Base-by-base conservation (phyloP, 2,113 vertebrate genomes). In the Hemichromis elongatus region DNA sequence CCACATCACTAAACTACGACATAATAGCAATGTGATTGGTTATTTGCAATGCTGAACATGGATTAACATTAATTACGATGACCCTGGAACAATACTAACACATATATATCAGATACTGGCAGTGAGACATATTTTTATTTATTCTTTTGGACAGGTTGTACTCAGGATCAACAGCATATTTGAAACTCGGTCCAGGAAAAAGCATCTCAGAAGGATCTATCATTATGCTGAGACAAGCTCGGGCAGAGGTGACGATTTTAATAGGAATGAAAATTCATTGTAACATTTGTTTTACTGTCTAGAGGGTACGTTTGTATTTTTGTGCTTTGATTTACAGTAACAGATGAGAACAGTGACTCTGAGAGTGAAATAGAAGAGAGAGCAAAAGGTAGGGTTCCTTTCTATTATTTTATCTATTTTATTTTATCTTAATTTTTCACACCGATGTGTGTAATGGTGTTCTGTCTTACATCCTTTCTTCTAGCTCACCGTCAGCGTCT, bases 331-430 rank as follows among this genome's bases (percentile, higher is more conserved):
- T 80, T 16, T 55, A 40, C 88, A 98, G 97, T 96, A 89, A 98
- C 97, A 47, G 97, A 98, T 87, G 97, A 98, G 59, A 98, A 98
- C 92, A 98, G 97, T 9, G 97, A 98, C 92, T 98, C 97, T 0
- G 97, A 98, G 92, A 98, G 97, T 45, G 97, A 98, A 92, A 94
- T 96, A 2, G 97, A 98, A 85, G 97, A 98, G 89, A 97, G 97
- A 90, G 95, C 96, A 50, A 97, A 96, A 97, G 97, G 97, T 90
- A 54, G 12, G 7, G 4, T 19, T 11, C 21, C 5, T 9, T 0
- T 30, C n/a, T 19, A 18, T 73, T 61, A 26, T 18, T 11, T 56
- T 21, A 6, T 5, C 5, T 11, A 26, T 30, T 73, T 73, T n/a
- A n/a, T n/a, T n/a, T n/a, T n/a, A n/a, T n/a, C 11, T 18, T 7